Conservation (phyloP, 2,113 vertebrate species). For the Macroglossus sobrinus region DNA sequence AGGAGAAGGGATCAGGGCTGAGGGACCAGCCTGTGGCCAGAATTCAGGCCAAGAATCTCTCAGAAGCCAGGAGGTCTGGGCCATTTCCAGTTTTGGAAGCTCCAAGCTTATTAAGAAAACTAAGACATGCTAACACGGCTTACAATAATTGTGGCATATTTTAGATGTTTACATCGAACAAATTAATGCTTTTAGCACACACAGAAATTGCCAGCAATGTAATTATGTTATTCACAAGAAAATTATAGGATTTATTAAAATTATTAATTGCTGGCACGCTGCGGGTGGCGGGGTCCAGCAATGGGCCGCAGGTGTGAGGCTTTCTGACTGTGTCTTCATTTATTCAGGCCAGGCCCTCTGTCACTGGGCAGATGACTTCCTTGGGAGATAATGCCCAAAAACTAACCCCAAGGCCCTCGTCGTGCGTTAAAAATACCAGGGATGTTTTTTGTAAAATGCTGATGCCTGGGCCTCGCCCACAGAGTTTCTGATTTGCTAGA, state of each 20-base stretch:
- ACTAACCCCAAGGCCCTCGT: neutral
- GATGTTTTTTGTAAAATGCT: neutral
- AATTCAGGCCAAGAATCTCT: neutral
- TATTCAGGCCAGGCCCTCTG: neutral
- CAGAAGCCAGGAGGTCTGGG: neutral
- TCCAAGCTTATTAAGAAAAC: neutral
- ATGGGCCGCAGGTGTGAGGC: neutral
- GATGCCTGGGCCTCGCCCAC: neutral
- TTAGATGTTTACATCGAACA: conserved; percentile 59
- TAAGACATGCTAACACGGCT: neutral
- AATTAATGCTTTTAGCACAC: conserved; percentile 54
- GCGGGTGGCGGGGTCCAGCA: neutral
- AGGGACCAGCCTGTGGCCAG: neutral
- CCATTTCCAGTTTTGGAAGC: neutral
- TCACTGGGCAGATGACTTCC: neutral
- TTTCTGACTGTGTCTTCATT: neutral
- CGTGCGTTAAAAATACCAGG: neutral
- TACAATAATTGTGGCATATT: neutral
- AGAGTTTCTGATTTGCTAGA: neutral
- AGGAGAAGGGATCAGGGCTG: neutral
- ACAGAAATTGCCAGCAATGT: conserved; percentile 40
- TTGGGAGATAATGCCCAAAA: neutral
- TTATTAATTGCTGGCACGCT: neutral
- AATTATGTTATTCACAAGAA: conserved; percentile 54
- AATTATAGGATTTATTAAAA: conserved; percentile 58